A percentile compares a stretch with the other conserved stretches of the same genome.
Conservation (phyloP, 2,888 invertebrate species). For the Andrena camellia region DNA sequence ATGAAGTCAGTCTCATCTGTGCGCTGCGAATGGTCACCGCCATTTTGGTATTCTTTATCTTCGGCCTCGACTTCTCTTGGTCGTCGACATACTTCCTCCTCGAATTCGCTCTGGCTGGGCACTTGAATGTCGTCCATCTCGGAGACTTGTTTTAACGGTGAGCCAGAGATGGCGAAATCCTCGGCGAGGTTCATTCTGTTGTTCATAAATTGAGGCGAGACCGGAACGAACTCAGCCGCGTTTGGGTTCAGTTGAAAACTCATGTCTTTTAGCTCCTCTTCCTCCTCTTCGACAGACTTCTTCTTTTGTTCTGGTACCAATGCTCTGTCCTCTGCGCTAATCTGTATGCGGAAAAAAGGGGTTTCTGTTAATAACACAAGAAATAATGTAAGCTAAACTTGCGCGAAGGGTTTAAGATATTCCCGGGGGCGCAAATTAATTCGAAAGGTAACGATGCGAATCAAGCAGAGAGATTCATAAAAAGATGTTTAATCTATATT, state of each 20-base stretch:
- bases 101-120: constrained; percentile 88
- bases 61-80: constrained; percentile 86
- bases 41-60: constrained; percentile 86
- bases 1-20: constrained; percentile 59
- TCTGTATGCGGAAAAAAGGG: constrained; percentile 52
- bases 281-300: constrained; percentile 24
- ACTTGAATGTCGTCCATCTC: constrained; percentile 87
- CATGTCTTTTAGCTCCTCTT: constrained; percentile 85
- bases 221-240: constrained; percentile 93
- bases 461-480: too few relatives aligned
- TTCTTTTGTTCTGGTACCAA: constrained; percentile 37
- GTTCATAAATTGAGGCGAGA: constrained; percentile 85
- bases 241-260: constrained; percentile 93
- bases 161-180: constrained; percentile 85
- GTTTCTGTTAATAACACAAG: background rate
- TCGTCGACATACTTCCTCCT: constrained; percentile 88
- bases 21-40: constrained; percentile 79
- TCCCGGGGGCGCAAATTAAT: background rate
- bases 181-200: constrained; percentile 58
- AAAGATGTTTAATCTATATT: too few relatives aligned
- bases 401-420: background rate
- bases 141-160: constrained; percentile 89
- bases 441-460: too few relatives aligned
- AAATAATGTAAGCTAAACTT: background rate
- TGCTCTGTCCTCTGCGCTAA: constrained; percentile 67